Percentiles rank a stretch among this genome's conserved stretches.
These are phyloP conservation scores for Cyrtonyx montezumae DNA, from an alignment of 2,113 vertebrate genomes.

Conservation along the genomic window DNA sequence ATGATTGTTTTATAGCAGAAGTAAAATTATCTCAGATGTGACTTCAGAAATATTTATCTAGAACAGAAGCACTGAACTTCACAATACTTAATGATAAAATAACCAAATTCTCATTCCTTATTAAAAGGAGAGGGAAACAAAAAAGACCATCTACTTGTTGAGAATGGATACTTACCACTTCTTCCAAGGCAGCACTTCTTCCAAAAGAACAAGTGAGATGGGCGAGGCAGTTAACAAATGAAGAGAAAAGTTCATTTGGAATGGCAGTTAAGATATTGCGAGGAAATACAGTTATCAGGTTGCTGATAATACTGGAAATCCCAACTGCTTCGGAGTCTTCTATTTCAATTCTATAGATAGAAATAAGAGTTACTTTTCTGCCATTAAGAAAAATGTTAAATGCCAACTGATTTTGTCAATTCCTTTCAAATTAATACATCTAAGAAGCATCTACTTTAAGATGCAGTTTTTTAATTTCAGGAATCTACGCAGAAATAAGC, in stretches of 20 bases:
- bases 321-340: conserved; percentile 98
- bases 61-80: not conserved
- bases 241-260: conserved; percentile 95
- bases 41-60: not conserved
- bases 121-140: not conserved
- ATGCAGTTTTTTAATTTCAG: not conserved
- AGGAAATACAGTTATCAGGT: conserved; percentile 96
- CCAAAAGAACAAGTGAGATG: conserved; percentile 98
- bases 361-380: conserved; percentile 16
- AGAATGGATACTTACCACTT: conserved; percentile 87
- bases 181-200: conserved; percentile 96
- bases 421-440: not conserved
- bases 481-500: not conserved
- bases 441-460: not conserved
- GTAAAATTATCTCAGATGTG: not conserved
- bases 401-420: not conserved
- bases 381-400: not conserved
- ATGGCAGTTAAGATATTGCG: conserved; percentile 93
- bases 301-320: conserved; percentile 97
- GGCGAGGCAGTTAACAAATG: conserved; percentile 97
- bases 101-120: not conserved
- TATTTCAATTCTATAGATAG: conserved; percentile 91
- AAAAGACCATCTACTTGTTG: not conserved
- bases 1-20: not conserved
- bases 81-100: not conserved